Evolutionary conservation across 2,113 vertebrate species (phyloP).

Genomic region (Mastomys natalensis): DNA sequence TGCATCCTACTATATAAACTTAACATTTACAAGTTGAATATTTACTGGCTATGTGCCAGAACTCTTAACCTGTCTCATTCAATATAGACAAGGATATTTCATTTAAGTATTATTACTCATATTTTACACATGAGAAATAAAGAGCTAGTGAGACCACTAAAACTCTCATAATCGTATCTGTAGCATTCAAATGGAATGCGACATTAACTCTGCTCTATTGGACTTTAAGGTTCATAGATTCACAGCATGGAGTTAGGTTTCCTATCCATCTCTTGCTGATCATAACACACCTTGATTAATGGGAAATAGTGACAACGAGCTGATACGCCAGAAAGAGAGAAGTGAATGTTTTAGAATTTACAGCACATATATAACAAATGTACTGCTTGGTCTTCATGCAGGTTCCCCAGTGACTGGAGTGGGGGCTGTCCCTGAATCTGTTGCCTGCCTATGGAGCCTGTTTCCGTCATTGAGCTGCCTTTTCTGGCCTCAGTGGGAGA

Average conservation of each 20-base stretch:
- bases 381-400: too few species aligned
- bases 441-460: too few species aligned
- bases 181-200: neutral
- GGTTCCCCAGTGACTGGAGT: too few species aligned
- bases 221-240: neutral
- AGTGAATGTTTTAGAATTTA: neutral
- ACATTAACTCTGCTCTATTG: neutral
- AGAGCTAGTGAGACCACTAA: neutral
- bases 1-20: constrained; percentile 1
- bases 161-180: neutral
- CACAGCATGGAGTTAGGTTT: constrained; percentile 13
- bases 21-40: neutral
- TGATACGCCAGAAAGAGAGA: neutral
- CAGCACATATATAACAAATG: too few species aligned
- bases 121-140: constrained; percentile 32
- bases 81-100: neutral
- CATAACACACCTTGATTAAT: neutral
- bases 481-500: too few species aligned
- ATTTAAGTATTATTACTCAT: constrained; percentile 23
- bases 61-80: neutral
- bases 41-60: neutral
- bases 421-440: too few species aligned
- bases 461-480: too few species aligned
- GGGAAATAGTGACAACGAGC: neutral
- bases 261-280: neutral